phyloP scores from a whole-genome alignment of 2,888 invertebrate species.

The Thymelicus acteon region DNA sequence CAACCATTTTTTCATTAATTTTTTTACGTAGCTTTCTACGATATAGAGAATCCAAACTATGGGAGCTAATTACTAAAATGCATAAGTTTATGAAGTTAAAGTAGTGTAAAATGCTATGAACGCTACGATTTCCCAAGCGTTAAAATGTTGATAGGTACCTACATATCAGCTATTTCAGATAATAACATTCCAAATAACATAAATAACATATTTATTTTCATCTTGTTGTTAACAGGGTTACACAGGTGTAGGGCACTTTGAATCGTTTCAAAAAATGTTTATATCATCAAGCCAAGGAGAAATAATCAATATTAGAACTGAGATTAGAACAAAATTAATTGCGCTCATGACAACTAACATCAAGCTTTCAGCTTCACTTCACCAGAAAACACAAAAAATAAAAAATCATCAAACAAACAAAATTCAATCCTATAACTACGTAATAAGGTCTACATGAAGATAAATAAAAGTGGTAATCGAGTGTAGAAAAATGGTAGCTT shows the following conservation, averaged over 20 bases:
- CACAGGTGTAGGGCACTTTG: background rate
- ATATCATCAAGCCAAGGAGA: background rate
- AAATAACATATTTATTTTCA: background rate
- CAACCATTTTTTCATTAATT: too few relatives aligned
- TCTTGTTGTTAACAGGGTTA: background rate
- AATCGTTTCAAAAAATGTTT: background rate
- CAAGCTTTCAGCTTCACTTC: constrained; percentile 47
- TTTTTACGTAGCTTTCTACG: too few relatives aligned
- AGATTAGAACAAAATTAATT: constrained; percentile 48
- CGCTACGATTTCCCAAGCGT: too few relatives aligned
- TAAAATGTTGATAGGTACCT: too few relatives aligned
- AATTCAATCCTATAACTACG: constrained; percentile 26
- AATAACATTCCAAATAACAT: background rate
- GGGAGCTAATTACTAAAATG: too few relatives aligned
- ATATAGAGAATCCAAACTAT: too few relatives aligned
- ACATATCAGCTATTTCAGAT: too few relatives aligned
- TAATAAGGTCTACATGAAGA: background rate
- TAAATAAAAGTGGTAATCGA: constrained; percentile 37
- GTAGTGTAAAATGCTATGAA: too few relatives aligned
- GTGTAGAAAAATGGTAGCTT: constrained; percentile 53
- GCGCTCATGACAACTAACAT: constrained; percentile 49
- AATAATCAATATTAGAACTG: constrained; percentile 34
- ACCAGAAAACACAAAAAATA: constrained; percentile 41
- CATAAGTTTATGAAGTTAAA: too few relatives aligned
- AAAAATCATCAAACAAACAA: background rate